A percentile compares a stretch with the other conserved stretches of the same genome.
phyloP scores from a whole-genome alignment of 2,888 invertebrate species.

The Sphaerophoria taeniata region DNA sequence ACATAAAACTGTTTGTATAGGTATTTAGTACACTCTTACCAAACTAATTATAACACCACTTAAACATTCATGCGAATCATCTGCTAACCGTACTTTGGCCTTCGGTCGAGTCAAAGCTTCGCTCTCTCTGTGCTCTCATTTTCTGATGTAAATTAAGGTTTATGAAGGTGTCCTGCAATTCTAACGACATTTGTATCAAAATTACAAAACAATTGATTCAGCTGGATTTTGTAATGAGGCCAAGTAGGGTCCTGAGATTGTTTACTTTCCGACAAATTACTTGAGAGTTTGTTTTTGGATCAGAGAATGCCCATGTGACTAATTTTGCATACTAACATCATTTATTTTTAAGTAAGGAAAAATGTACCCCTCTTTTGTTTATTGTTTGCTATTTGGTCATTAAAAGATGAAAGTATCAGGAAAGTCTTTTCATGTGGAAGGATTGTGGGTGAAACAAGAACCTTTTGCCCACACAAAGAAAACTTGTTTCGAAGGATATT shows the following conservation, averaged over 20 bases:
- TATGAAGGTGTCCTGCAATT: not conserved
- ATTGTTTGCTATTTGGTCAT: not conserved
- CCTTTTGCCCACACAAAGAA: not conserved
- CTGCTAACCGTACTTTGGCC: conserved; percentile 27
- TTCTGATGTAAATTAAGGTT: too few species aligned
- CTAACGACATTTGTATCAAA: conserved; percentile 12
- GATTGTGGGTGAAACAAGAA: not conserved
- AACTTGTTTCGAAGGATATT: not conserved
- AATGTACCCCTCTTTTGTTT: conserved; percentile 3
- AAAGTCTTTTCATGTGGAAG: not conserved
- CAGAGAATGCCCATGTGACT: not conserved
- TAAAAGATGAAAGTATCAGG: not conserved
- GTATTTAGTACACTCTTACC: conserved; percentile 13
- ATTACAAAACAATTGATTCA: conserved; percentile 1
- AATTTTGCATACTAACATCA: not conserved
- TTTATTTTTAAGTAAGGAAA: not conserved
- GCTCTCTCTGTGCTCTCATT: not conserved
- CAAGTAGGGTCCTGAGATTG: not conserved
- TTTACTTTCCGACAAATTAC: conserved; percentile 3
- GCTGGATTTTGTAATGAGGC: not conserved
- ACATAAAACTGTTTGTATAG: not conserved
- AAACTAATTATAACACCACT: conserved; percentile 69
- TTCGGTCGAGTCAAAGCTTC: not conserved
- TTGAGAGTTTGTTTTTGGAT: not conserved
- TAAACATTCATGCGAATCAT: conserved; percentile 64